phyloP scores from a whole-genome alignment of 1,140 invertebrate species.

The Cryptotermes secundus region DNA sequence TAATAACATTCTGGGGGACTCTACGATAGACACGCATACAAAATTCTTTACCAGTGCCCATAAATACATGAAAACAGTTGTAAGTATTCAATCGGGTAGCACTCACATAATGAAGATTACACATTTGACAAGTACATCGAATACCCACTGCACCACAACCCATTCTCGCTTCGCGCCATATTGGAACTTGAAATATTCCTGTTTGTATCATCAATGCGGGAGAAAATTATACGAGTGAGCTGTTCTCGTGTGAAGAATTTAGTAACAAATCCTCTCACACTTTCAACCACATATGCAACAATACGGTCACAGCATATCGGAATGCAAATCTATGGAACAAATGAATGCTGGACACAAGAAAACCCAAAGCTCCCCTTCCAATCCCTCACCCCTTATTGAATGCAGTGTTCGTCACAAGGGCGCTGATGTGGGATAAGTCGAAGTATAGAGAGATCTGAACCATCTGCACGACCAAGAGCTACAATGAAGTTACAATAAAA shows the following conservation, averaged over 20 bases:
- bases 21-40: background rate
- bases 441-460: too few species aligned
- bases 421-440: background rate
- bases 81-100: background rate
- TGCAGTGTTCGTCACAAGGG: background rate
- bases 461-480: too few species aligned
- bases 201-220: background rate
- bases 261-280: background rate
- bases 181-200: background rate
- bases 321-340: background rate
- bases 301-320: background rate
- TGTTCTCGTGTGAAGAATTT: background rate
- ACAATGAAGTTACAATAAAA: too few species aligned
- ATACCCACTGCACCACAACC: background rate
- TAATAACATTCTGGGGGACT: background rate
- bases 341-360: background rate
- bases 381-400: background rate
- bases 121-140: background rate
- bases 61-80: background rate
- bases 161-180: background rate
- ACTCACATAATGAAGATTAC: background rate
- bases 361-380: background rate
- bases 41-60: background rate
- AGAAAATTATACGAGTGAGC: background rate
- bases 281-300: background rate